Evolutionary conservation across 2,113 vertebrate genomes (phyloP), one percentile per base, ranked within the genome.

Genomic region (Cyanistes caeruleus): DNA sequence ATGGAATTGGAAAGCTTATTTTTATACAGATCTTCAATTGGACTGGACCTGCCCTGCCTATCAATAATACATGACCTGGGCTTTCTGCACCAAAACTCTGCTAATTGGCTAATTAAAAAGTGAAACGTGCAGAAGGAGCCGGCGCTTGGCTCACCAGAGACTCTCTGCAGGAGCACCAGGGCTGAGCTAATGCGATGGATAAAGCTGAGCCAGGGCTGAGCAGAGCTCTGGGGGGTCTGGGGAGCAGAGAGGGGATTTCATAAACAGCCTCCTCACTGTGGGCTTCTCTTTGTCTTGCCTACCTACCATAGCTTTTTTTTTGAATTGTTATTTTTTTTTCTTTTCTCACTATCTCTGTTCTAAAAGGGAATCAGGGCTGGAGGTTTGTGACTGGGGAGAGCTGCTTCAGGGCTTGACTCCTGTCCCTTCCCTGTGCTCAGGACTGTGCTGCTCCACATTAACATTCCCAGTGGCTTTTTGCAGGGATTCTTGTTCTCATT

Each of bases 61-160:
- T 99, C 99, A 98, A 99, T 99, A 99, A 99, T 99, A 98, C 99
- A 99, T 99, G 98, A 96, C 95, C 97, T 96, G 97, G 97, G 98
- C 98, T 98, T 98, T 98, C 97, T 95, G 97, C 96, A 95, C 98
- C 63, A 96, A 98, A 97, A 97, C 97, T 97, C 97, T 97, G 97
- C 98, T 99, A 99, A 99, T 99, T 99, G 99, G 98, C 99, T 99
- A 98, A 99, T 99, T 99, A 99, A 98, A 99, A 98, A 99, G 98
- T 98, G 98, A 98, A 98, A 98, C 96, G 93, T 96, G 98, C 98
- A 96, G 97, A 98, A 98, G 96, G 96, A 98, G 98, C 98, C 97
- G 93, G 96, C 59, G 63, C 93, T 84, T 96, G 51, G 91, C 98
- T 97, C 98, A 52, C 98, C 18, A 97, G 99, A 99, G 98, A 98